Evolutionary conservation across 2,888 invertebrate species (phyloP).

Genomic region (Muscina levida): DNA sequence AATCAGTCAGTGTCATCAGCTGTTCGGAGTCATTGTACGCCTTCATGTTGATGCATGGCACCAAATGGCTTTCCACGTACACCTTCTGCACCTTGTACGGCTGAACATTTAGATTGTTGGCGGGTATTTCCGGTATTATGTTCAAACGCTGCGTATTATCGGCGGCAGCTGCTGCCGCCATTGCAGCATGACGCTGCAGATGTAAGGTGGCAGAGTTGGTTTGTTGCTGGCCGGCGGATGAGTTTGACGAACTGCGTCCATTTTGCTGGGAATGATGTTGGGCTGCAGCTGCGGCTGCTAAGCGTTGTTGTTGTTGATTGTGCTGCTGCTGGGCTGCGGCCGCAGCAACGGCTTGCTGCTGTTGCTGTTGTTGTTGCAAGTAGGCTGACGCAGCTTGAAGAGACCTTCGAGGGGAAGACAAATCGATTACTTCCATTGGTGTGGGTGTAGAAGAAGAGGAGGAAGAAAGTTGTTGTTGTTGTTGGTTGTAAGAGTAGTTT

Average conservation of each 20-base stretch:
- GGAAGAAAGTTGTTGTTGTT: slow-evolving; percentile 63
- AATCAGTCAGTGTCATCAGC: slow-evolving; percentile 90
- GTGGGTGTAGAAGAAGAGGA: slow-evolving; percentile 69
- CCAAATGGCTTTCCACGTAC: slow-evolving; percentile 88
- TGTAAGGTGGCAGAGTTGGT: slow-evolving; percentile 79
- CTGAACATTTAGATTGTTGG: slow-evolving; percentile 85
- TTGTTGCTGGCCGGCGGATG: slow-evolving; percentile 59
- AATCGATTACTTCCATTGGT: slow-evolving; percentile 81
- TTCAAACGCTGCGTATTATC: slow-evolving; percentile 80
- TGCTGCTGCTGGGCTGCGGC: slow-evolving; percentile 69
- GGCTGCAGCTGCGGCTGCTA: slow-evolving; percentile 72
- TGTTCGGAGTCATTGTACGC: slow-evolving; percentile 90
- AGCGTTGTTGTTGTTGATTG: slow-evolving; percentile 68
- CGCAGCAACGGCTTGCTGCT: slow-evolving; percentile 70
- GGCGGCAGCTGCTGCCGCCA: slow-evolving; percentile 71
- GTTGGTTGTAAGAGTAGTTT: slow-evolving; percentile 66
- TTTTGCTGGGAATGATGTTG: slow-evolving; percentile 74
- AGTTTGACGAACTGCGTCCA: slow-evolving; percentile 64
- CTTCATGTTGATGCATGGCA: slow-evolving; percentile 93
- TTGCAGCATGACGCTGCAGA: slow-evolving; percentile 79
- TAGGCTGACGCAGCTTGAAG: slow-evolving; percentile 75
- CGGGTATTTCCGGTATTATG: slow-evolving; percentile 86
- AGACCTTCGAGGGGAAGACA: slow-evolving; percentile 81
- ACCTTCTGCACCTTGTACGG: slow-evolving; percentile 91
- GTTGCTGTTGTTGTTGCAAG: slow-evolving; percentile 73